phyloP scores from a whole-genome alignment of 2,797 vertebrate species.

The Furcifer pardalis region DNA sequence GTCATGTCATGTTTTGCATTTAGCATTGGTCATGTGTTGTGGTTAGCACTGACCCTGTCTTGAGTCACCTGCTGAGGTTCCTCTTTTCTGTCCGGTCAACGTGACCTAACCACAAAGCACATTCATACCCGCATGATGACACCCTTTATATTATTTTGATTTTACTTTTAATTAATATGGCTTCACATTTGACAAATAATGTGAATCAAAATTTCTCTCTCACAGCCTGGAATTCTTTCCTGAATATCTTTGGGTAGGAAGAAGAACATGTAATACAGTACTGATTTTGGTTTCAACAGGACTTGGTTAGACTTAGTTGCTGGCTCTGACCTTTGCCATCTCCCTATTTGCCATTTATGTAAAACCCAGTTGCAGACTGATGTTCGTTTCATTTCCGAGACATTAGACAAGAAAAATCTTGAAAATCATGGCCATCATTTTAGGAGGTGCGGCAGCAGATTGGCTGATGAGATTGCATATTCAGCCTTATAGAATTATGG shows the following conservation, averaged over 20 bases:
- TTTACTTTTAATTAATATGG: no score
- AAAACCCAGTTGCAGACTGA: rapidly evolving
- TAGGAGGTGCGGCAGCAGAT: conserved; percentile 44
- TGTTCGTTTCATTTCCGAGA: not conserved
- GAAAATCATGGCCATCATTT: conserved; percentile 40
- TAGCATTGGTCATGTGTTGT: no score
- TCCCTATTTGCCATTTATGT: not conserved
- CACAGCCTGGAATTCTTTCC: not conserved
- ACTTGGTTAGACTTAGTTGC: not conserved
- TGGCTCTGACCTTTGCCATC: not conserved
- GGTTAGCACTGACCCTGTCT: no score
- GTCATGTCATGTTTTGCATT: no score
- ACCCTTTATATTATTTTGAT: no score
- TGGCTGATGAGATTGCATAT: conserved; percentile 55
- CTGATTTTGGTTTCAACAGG: not conserved
- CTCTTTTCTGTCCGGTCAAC: no score
- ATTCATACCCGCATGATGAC: no score
- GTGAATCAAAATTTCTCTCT: no score
- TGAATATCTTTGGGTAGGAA: rapidly evolving
- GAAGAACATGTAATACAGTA: rapidly evolving
- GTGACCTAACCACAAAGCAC: no score
- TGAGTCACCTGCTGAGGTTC: no score
- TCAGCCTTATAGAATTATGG: conserved; percentile 67
- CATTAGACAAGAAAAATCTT: conserved; percentile 9
- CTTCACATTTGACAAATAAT: no score